Conservation (phyloP, 2,888 invertebrate genomes). For the Amphipoea lucens region DNA sequence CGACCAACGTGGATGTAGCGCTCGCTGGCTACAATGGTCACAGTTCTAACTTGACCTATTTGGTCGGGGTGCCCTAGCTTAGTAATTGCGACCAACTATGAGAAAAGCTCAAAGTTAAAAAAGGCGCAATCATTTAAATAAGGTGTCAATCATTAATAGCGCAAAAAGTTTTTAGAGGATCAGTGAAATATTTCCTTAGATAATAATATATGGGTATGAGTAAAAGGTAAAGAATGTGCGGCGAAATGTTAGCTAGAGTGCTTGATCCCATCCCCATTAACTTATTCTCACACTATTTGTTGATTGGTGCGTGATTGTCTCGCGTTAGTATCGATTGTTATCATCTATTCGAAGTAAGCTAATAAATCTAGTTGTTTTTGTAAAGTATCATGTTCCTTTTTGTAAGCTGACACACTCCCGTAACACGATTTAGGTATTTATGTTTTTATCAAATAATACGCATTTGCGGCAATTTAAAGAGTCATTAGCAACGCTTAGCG, state of each 20-base stretch:
- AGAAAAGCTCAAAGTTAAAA: not conserved
- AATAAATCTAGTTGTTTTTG: slow-evolving; percentile 61
- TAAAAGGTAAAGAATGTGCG: slow-evolving; percentile 12
- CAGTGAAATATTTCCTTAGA: not conserved
- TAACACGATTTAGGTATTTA: slow-evolving; percentile 62
- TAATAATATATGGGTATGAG: not conserved
- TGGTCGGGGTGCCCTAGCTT: too few relatives aligned
- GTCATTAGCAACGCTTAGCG: slow-evolving; percentile 64
- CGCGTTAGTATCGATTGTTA: slow-evolving; percentile 73
- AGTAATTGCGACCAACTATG: not conserved
- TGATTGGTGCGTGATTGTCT: slow-evolving; percentile 75
- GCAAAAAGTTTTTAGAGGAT: too few relatives aligned
- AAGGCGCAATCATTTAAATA: not conserved
- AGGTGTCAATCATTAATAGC: too few relatives aligned
- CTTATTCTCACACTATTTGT: slow-evolving; percentile 79
- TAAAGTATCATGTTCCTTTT: slow-evolving; percentile 53
- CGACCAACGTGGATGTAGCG: not conserved
- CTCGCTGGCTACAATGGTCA: not conserved
- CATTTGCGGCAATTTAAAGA: slow-evolving; percentile 65
- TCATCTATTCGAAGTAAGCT: slow-evolving; percentile 52
- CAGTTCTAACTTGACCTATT: too few relatives aligned
- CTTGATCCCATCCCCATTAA: slow-evolving; percentile 48
- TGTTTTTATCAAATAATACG: slow-evolving; percentile 59
- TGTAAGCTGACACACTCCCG: slow-evolving; percentile 54
- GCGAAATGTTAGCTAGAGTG: not conserved